Percentiles rank a stretch among this genome's conserved stretches.
Conservation (phyloP, 2,888 invertebrate species). For the Caenorhabditis sp. region DNA sequence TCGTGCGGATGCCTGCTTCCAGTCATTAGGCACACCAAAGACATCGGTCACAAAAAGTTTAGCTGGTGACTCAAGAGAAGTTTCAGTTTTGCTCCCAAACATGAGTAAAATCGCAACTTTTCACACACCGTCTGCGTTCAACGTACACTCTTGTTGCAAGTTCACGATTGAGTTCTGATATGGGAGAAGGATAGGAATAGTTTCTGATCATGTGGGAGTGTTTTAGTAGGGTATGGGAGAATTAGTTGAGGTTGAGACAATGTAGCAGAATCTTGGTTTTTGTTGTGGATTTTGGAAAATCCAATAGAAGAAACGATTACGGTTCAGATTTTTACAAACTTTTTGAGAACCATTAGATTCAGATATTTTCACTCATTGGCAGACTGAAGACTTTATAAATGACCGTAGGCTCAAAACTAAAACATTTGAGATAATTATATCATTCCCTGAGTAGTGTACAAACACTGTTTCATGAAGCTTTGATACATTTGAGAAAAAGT, state of each 20-base stretch:
- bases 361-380: too few species aligned
- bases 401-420: too few species aligned
- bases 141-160: slow-evolving; percentile 2
- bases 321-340: too few species aligned
- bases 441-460: too few species aligned
- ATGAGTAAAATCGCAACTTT: too few species aligned
- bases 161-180: not conserved
- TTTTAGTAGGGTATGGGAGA: not conserved
- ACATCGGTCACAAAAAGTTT: slow-evolving; percentile 15
- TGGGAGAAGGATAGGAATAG: too few species aligned
- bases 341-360: too few species aligned
- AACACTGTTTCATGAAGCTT: too few species aligned
- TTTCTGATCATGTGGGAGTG: not conserved
- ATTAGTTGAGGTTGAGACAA: not conserved
- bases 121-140: slow-evolving; percentile 3
- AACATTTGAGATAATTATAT: too few species aligned
- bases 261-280: not conserved
- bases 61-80: slow-evolving; percentile 4
- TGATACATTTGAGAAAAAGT: too few species aligned
- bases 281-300: not conserved
- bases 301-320: too few species aligned
- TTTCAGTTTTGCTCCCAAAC: not conserved
- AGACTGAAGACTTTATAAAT: too few species aligned
- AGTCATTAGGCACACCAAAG: slow-evolving; percentile 12
- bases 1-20: not conserved